Conservation (phyloP, 2,888 invertebrate genomes). For the Thymelicus sylvestris region DNA sequence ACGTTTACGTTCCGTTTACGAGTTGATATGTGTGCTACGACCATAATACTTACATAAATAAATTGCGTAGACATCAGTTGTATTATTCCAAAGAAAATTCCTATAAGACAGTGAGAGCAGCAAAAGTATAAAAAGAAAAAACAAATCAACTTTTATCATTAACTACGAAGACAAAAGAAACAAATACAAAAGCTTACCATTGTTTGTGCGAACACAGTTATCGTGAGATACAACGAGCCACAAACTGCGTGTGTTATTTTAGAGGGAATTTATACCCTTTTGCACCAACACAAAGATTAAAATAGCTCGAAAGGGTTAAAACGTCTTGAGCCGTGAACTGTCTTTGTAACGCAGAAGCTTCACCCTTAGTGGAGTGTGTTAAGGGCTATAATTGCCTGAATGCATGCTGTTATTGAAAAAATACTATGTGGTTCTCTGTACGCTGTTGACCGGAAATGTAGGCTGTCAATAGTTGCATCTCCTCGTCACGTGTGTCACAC, state of each 20-base stretch:
- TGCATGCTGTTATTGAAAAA: not conserved
- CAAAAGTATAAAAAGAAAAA: not conserved
- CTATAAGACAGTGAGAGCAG: not conserved
- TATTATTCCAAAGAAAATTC: not conserved
- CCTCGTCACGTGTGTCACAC: slow-evolving; percentile 23
- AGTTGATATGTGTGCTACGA: too few relatives aligned
- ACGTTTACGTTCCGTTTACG: too few relatives aligned
- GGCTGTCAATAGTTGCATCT: slow-evolving; percentile 28
- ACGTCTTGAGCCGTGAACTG: not conserved
- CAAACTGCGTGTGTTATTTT: not conserved
- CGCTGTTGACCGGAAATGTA: slow-evolving; percentile 29
- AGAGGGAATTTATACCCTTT: slow-evolving; percentile 7
- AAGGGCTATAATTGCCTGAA: slow-evolving; percentile 4
- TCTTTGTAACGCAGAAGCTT: not conserved
- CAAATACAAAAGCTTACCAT: slow-evolving; percentile 28
- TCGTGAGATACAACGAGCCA: slow-evolving; percentile 20
- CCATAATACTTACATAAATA: too few relatives aligned
- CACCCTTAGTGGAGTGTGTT: not conserved
- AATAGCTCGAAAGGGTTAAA: not conserved
- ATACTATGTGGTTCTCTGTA: slow-evolving; percentile 6
- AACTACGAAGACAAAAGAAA: slow-evolving; percentile 21
- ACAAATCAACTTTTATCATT: not conserved
- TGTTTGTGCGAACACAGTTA: slow-evolving; percentile 27
- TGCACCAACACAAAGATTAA: not conserved
- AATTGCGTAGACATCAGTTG: too few relatives aligned